A percentile compares a stretch with the other conserved stretches of the same genome.
phyloP scores from a whole-genome alignment of 2,113 vertebrate genomes.

The Cinclus cinclus region DNA sequence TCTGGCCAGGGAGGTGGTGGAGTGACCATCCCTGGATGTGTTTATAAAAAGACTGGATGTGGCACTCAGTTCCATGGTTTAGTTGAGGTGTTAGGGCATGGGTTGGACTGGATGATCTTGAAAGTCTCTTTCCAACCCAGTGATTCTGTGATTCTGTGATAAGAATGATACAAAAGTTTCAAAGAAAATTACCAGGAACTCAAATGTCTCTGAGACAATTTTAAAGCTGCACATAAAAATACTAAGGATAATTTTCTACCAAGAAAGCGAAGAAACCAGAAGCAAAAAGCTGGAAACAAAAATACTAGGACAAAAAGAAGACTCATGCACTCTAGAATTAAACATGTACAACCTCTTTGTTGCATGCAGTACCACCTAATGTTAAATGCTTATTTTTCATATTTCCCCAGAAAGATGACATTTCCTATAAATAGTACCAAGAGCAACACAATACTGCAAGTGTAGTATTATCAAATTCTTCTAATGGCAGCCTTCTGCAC shows the following conservation, averaged over 20 bases:
- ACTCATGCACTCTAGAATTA: accelerated
- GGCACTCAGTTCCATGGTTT: neutral
- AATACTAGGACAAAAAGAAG: neutral
- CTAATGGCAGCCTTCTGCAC: neutral
- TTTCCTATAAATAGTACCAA: neutral
- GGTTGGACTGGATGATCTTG: neutral
- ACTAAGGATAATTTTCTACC: neutral
- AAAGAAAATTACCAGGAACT: neutral
- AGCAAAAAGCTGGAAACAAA: neutral
- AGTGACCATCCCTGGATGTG: too few relatives aligned
- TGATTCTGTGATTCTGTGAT: neutral
- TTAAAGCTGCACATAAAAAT: neutral
- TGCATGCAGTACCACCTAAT: neutral
- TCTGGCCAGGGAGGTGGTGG: too few relatives aligned
- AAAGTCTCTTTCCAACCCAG: neutral
- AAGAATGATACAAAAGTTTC: neutral
- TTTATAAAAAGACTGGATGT: neutral
- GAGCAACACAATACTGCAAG: neutral
- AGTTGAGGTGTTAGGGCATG: neutral
- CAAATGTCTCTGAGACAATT: neutral
- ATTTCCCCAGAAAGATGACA: neutral
- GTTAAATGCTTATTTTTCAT: neutral
- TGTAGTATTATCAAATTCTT: neutral
- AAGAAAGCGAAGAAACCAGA: neutral
- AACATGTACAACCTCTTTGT: neutral